phyloP scores from a whole-genome alignment of 2,113 vertebrate genomes.

The Brachypodius melanocephalos region DNA sequence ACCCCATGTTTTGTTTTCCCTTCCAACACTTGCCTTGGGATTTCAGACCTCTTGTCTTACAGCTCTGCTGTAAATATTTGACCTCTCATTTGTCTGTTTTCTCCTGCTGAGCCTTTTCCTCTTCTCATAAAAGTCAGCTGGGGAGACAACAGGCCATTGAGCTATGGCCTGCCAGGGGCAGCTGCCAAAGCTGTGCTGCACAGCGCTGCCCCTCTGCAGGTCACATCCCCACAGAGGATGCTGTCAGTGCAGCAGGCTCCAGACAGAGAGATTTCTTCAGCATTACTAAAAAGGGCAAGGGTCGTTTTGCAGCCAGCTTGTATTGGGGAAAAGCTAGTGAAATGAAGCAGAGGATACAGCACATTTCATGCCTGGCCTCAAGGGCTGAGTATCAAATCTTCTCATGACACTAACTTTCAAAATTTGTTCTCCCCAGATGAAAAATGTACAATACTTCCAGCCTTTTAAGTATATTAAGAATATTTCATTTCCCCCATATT shows the following conservation, averaged over 20 bases:
- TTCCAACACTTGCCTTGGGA: background rate
- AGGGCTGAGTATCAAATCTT: background rate
- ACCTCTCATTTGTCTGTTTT: conserved; percentile 36
- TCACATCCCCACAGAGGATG: background rate
- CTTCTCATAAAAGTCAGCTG: background rate
- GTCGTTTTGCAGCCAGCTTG: background rate
- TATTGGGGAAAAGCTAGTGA: background rate
- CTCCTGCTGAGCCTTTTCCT: conserved; percentile 28
- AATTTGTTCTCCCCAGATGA: background rate
- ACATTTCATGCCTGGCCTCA: background rate
- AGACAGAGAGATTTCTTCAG: background rate
- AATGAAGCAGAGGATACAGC: background rate
- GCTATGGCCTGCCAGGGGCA: background rate
- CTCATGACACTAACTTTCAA: background rate
- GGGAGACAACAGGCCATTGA: background rate
- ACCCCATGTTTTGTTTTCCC: background rate
- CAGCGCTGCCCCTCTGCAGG: background rate
- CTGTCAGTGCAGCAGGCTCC: background rate
- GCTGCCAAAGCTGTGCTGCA: background rate
- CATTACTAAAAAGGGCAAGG: background rate
- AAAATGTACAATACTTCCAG: background rate
- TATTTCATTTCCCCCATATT: background rate
- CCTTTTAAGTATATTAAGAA: background rate
- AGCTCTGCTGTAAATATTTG: background rate
- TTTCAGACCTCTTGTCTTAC: conserved; percentile 24